Percentiles rank a stretch among this genome's conserved stretches.
Evolutionary conservation across 2,113 vertebrate genomes (phyloP).

Genomic region (Tetrao urogallus): DNA sequence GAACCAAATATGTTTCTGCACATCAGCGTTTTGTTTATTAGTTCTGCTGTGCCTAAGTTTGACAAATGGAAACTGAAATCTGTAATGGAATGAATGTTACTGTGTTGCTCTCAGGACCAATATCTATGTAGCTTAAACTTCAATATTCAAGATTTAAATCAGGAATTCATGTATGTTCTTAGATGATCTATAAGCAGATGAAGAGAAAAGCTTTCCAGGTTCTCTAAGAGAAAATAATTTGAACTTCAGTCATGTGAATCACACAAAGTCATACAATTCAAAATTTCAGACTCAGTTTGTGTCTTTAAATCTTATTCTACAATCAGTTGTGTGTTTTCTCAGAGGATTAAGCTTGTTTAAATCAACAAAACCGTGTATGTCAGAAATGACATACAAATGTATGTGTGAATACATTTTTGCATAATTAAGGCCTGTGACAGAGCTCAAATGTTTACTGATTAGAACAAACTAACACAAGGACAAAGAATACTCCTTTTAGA

Average conservation of each 20-base stretch:
- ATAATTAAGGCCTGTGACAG: background rate
- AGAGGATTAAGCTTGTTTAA: background rate
- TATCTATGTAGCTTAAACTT: background rate
- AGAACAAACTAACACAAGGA: background rate
- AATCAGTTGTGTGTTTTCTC: background rate
- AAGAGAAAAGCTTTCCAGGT: background rate
- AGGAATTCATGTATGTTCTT: background rate
- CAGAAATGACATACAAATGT: background rate
- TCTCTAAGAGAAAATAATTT: background rate
- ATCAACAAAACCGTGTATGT: background rate
- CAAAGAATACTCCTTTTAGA: background rate
- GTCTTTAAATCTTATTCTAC: background rate
- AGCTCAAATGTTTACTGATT: background rate
- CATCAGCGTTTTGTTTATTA: background rate
- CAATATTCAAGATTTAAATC: background rate
- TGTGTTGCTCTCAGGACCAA: background rate
- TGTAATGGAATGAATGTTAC: background rate
- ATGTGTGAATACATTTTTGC: background rate
- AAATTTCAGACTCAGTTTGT: background rate
- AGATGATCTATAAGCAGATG: background rate
- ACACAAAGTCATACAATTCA: background rate
- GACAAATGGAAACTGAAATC: background rate
- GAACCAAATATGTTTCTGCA: background rate
- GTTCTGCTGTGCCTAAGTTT: background rate
- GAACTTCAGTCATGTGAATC: background rate